Base-by-base conservation (phyloP, 2,797 vertebrate species). In the Diglossa cyanea region DNA sequence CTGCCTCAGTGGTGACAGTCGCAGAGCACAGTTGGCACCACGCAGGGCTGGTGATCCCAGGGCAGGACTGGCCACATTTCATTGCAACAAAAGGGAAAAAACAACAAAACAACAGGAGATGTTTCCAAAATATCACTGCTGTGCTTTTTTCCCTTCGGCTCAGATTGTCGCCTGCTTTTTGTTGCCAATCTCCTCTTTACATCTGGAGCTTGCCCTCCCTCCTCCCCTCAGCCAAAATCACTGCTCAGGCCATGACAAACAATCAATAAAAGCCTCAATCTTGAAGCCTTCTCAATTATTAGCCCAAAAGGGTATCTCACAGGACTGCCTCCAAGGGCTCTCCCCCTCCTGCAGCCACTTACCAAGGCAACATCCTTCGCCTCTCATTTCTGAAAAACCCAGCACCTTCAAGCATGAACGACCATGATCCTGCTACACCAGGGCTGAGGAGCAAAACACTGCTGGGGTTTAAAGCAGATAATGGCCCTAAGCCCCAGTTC, bases 381-480 rank as follows among this genome's bases (percentile, higher is more conserved):
- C 28, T 81, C 42, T 65, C 9, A 20, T 24, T 61, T 61, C 81
- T 35, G 40, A 63, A 67, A 77, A 57, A 26, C 7, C 4, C 20
- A 3, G 21, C 35, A 44, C 18, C 58, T 65, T 8, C 0, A 0
- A 71, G 68, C n/a, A 48, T 3, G 18, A 91, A 47, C 1, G 0
- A 9, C 31, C 30, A 3, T 0, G 30, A 23, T 40, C 19, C 30
- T 18, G 37, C 60, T 40, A n/a, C 2, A 3, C 11, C 66, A 67
- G 35, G 26, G n/a, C 54, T 30, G 57, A 88, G 33, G 30, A 66
- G 37, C 39, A 54, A 54, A 88, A 45, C 8, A 17, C 2, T 33
- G 28, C 12, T 35, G 72, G 54, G 33, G 26, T 17, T 61, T 17
- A 71, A 80, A 71, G 26, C 6, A 30, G 30, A 47, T 17, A 45